Evolutionary conservation across 2,888 invertebrate genomes (phyloP), one percentile per base, ranked within the genome.

Genomic region (Ochropacha duplaris): DNA sequence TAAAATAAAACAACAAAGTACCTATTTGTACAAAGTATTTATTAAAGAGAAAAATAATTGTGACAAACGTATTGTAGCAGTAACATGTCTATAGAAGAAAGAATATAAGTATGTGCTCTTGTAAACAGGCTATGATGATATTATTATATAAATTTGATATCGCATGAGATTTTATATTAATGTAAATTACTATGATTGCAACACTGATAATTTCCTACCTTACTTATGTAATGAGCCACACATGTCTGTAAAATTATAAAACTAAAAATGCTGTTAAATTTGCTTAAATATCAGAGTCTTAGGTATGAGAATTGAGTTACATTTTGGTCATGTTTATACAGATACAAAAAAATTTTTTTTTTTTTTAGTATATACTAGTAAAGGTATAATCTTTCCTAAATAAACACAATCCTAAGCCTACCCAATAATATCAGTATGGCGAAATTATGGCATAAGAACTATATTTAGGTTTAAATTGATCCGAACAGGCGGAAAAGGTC

Each of bases 21-120:
- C n/a, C n/a, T 16, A 16, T 16, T 44, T 74, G 63, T 74, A 74
- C 64, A 74, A 71, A 75, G 70, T 59, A 62, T 74, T 68, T 74
- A 74, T 71, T 75, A 36, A n/a, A 66, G 63, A 62, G 34, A 65
- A 61, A 31, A 26, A 36, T 60, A 55, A 58, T 59, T 44, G 16
- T 44, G 44, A 73, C 62, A 44, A 44, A 44, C 19, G 14, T 1
- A 44, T 44, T 39, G 8, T 9, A 44, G 44, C 19, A 39, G 16
- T 36, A n/a, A n/a, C 36, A 36, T 1, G 1, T 36, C 36, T n/a
- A 39, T 16, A 9, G 39, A n/a, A 39, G n/a, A 12, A 31, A 31
- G 31, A 31, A 31, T 31, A 12, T 11, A 31, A 31, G 31, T 31
- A 11, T 36, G 39, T 44, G 44, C 44, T 16, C 19, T 44, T 44